Evolutionary conservation across 2,797 vertebrate genomes (phyloP), one percentile per base, ranked within the genome.

Genomic region (Lacerta bilineata): DNA sequence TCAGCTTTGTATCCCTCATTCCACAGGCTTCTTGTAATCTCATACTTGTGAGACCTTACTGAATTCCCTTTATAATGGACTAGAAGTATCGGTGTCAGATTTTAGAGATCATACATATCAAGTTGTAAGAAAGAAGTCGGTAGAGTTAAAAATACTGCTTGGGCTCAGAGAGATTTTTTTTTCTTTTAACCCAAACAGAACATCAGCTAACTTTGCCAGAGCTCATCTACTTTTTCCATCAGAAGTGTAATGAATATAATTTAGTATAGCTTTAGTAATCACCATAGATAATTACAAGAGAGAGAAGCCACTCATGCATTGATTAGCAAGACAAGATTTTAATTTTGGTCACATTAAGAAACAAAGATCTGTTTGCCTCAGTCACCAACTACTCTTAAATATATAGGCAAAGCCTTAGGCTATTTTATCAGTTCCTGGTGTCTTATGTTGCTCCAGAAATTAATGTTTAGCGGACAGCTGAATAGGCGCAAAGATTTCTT

Each of bases 311-410:
- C 1, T 89, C 66, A 36, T 94, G 80, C 29, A 80, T 13, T 91
- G 18, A 80, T 74, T 82, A 84, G 83, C 71, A 61, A 91, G 64
- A 10, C 71, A 66, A 90, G 29, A 39, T 88, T 92, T 88, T 85
- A 69, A 72, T 89, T 90, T 93, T 39, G 75, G 85, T 33, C 87
- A 83, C 66, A 74, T 90, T 68, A 66, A 41, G 8, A 89, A 95
- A 74, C 39, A 11, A 61, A 20, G 0, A 75, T 68, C 3, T 7
- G 43, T 81, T 89, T 84, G 20, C 33, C 10, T 84, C 1, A 46
- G 8, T 59, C 23, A 88, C 0, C 66, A 3, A 3, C 50, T 80
- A 88, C 93, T 93, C 50, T 86, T 85, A 39, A 91, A 88, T 39
- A 46, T 86, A 41, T 2, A 79, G 76, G 15, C 77, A 61, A 87